A percentile compares a stretch with the other conserved stretches of the same genome.
Conservation (phyloP, 2,113 vertebrate species). For the Tragelaphus scriptus region DNA sequence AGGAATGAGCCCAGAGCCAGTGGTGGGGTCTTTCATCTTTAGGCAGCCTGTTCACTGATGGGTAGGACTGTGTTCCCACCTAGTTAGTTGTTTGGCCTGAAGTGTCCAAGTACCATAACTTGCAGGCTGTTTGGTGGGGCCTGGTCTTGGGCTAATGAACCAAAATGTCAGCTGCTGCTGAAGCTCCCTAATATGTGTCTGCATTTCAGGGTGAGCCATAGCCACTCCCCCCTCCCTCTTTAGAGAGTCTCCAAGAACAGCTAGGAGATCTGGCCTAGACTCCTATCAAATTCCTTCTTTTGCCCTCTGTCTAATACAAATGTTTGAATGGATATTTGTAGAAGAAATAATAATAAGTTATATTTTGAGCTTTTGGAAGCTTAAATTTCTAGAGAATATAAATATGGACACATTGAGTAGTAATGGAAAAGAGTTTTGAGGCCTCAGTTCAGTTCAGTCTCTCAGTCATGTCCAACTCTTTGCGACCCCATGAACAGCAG, state of each 20-base stretch:
- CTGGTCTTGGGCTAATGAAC: not conserved
- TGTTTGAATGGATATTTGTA: not conserved
- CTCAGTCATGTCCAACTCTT: too few relatives aligned
- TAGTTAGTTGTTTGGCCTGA: not conserved
- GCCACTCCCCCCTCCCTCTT: accelerated
- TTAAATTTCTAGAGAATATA: not conserved
- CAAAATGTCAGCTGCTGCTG: not conserved
- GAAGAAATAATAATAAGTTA: not conserved
- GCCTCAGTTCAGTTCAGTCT: too few relatives aligned
- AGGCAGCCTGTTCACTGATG: not conserved
- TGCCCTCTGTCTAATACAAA: not conserved
- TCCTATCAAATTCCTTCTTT: not conserved
- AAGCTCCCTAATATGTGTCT: not conserved
- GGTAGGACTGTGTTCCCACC: not conserved
- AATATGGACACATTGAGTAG: not conserved
- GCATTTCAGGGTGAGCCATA: not conserved
- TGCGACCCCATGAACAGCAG: too few relatives aligned
- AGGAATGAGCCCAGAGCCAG: not conserved
- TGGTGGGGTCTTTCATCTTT: not conserved
- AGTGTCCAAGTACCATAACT: not conserved
- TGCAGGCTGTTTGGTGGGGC: not conserved
- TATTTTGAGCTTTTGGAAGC: not conserved
- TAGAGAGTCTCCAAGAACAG: not conserved
- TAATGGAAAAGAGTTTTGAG: not conserved
- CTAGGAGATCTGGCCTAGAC: not conserved